Evolutionary conservation across 1,140 invertebrate species (phyloP).

Genomic region (Nylanderia fulva): DNA sequence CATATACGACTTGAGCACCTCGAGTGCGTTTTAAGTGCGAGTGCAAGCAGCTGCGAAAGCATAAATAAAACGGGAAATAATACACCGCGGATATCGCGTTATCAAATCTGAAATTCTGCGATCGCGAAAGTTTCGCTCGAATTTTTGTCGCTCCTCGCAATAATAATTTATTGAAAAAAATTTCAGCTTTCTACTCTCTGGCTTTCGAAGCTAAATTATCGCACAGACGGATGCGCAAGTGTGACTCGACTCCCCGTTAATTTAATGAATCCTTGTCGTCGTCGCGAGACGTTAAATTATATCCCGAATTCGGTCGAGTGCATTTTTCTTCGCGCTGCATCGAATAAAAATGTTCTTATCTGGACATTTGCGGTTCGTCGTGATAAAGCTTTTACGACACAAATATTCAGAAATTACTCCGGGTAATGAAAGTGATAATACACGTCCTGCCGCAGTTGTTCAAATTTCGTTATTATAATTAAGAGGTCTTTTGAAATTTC

Average conservation of each 20-base stretch:
- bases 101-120: neutral
- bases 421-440: neutral
- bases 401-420: neutral
- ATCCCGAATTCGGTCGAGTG: conserved; percentile 12
- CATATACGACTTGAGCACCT: neutral
- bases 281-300: conserved; percentile 22
- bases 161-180: conserved; percentile 1
- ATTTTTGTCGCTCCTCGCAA: neutral
- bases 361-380: neutral
- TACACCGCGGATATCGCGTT: neutral
- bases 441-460: neutral
- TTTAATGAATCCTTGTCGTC: conserved; percentile 37
- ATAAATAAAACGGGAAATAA: neutral
- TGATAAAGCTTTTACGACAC: conserved; percentile 27
- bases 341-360: conserved; percentile 8
- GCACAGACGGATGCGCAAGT: conserved; percentile 19
- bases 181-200: conserved; percentile 7
- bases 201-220: conserved; percentile 26
- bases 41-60: neutral
- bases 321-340: neutral
- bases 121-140: neutral
- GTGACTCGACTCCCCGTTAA: conserved; percentile 48
- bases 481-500: neutral
- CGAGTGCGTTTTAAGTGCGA: no score
- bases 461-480: neutral